Base-by-base conservation (phyloP, 2,797 vertebrate species). In the Syndactyla subalaris region DNA sequence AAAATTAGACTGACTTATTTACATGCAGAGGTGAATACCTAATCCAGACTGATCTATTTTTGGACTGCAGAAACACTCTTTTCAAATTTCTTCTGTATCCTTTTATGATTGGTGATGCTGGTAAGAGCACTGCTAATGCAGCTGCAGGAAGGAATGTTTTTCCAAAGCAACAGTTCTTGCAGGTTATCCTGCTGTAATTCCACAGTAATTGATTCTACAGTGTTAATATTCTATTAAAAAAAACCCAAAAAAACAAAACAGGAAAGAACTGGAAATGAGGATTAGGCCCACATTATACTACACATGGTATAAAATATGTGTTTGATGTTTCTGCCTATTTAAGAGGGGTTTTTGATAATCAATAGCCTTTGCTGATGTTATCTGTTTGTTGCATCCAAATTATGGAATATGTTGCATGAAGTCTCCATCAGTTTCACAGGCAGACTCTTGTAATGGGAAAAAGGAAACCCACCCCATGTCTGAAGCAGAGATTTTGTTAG, bases 1-100 rank as follows among this genome's bases (percentile, higher is more conserved):
- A n/a, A 82, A 94, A 86, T 78, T 65, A 93, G 54, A 29, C 74
- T 89, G 67, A 76, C 85, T 92, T 84, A 96, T 91, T 92, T 94
- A 95, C 34, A 48, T 85, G 61, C 85, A 85, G 34, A 92, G 76
- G 73, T 88, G 79, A 85, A 78, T 76, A 38, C 18, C 24, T 82
- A 79, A 95, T 91, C 67, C 34, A 36, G 46, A 76, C 62, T 48
- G 63, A 58, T 74, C 54, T 85, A 86, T 90, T 93, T 95, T 92
- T 85, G 84, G 87, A 48, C 75, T 70, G 85, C 67, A 67, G 46
- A 89, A 82, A 36, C 29, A 70, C 54, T 63, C 70, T 45, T 73
- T 84, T 85, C 22, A 80, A 62, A 91, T 38, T 66, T 84, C 77
- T 92, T 26, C 36, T 54, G 27, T 63, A 75, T 57, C 24, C 74